Evolutionary conservation across 1,140 invertebrate species (phyloP), one percentile per base, ranked within the genome.

Genomic region (Aphelenchoides fujianensis): DNA sequence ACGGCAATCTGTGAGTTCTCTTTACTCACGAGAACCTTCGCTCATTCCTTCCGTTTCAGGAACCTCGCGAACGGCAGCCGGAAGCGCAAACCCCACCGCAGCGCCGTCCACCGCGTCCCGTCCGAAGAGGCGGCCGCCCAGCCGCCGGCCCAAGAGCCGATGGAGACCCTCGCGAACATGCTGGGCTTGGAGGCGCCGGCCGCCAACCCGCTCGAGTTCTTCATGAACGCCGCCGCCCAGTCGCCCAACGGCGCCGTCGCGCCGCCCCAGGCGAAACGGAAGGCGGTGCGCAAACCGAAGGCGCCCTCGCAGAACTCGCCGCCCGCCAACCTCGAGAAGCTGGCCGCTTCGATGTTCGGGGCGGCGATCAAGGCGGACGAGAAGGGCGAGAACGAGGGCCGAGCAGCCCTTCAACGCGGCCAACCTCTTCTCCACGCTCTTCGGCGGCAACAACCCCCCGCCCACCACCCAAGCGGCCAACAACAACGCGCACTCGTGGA

Each of bases 1-100:
- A 55, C n/a, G 31, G 32, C 16, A 19, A 1, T 19, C 37, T 36
- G 63, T 66, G 31, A 36, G 31, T 34, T 12, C n/a, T n/a, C n/a
- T n/a, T n/a, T n/a, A n/a, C n/a, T n/a, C n/a, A n/a, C n/a, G n/a
- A n/a, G n/a, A 48, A 66, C 2, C 2, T 30, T 66, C 12, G 32
- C 23, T 35, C 7, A 36, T 37, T 36, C 23, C 31, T 34, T n/a
- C 31, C 31, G 53, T 37, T 66, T 66, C 31, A 66, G 63, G n/a
- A 66, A 37, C 53, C 72, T 27, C 16, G 32, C 12, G 16, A 70
- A 63, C 54, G 72, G 72, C 34, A 73, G 72, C 32, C 71, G 72
- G 35, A 73, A 73, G 35, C 72, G 72, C 19, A 73, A 73, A 34
- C 72, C 72, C n/a, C 41, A 32, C 28, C 71, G 71, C 23, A 19